Conservation (phyloP, 1,140 invertebrate genomes). For the Sipha flava region DNA sequence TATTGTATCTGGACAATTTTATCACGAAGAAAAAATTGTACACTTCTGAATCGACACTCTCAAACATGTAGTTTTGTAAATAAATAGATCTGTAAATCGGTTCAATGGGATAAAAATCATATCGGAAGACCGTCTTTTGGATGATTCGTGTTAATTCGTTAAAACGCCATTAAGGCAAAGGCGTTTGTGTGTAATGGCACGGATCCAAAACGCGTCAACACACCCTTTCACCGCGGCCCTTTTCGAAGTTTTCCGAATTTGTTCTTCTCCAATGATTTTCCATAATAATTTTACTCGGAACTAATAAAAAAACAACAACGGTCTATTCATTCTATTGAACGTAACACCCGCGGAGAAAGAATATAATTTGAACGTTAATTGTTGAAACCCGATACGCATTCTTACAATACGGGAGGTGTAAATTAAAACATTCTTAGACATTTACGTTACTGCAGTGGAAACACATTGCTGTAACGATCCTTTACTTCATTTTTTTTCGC, state of each 20-base stretch:
- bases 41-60: background rate
- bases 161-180: background rate
- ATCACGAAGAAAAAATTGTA: too few relatives aligned
- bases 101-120: background rate
- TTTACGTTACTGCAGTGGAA: too few relatives aligned
- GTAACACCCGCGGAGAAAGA: too few relatives aligned
- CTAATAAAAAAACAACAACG: background rate
- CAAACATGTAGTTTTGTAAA: too few relatives aligned
- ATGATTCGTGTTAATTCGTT: conserved; percentile 22
- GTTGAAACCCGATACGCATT: too few relatives aligned
- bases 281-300: background rate
- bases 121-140: background rate
- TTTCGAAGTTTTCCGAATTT: conserved; percentile 4
- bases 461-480: too few relatives aligned
- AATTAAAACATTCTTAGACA: too few relatives aligned
- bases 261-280: conserved; percentile 5
- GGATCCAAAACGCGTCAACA: background rate
- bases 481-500: too few relatives aligned
- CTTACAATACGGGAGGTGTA: too few relatives aligned
- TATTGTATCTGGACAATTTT: background rate
- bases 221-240: background rate
- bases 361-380: too few relatives aligned
- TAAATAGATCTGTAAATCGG: background rate
- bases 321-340: too few relatives aligned
- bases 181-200: conserved; percentile 19